Evolutionary conservation across 2,797 vertebrate species (phyloP).

Genomic region (Taeniopygia guttata): DNA sequence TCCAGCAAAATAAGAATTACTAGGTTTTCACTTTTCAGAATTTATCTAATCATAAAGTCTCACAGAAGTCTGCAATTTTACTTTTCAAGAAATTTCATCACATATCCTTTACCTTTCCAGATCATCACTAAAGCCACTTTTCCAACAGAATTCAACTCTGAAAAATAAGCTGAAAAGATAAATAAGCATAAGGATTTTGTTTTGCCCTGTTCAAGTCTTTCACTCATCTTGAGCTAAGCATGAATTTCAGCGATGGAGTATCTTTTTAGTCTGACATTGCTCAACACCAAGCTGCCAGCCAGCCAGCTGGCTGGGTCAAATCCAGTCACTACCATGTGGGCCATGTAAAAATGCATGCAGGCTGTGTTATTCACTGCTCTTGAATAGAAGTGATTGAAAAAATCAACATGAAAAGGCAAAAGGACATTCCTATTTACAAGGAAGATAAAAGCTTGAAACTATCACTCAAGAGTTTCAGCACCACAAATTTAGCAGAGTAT

Average conservation of each 20-base stretch:
- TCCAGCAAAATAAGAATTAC: neutral
- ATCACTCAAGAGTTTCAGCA: slow-evolving; percentile 40
- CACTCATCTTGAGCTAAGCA: neutral
- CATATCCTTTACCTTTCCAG: neutral
- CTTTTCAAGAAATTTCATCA: neutral
- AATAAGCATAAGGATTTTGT: neutral
- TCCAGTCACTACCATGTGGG: neutral
- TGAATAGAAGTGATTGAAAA: neutral
- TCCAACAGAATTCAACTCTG: neutral
- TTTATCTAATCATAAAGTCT: neutral
- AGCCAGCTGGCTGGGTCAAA: neutral
- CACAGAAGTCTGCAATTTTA: slow-evolving; percentile 1
- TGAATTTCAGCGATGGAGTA: neutral
- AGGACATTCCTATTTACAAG: neutral
- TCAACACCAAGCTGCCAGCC: neutral
- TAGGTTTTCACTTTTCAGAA: neutral
- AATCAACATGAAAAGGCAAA: neutral
- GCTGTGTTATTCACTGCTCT: neutral
- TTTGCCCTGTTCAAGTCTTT: neutral
- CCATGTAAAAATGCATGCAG: neutral
- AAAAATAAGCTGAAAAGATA: neutral
- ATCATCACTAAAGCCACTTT: neutral
- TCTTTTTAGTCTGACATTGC: neutral
- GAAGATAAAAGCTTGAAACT: neutral
- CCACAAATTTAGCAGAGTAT: neutral